These are phyloP conservation scores for Acrocera orbiculus DNA, from an alignment of 2,888 invertebrate genomes.

Conservation along the genomic window DNA sequence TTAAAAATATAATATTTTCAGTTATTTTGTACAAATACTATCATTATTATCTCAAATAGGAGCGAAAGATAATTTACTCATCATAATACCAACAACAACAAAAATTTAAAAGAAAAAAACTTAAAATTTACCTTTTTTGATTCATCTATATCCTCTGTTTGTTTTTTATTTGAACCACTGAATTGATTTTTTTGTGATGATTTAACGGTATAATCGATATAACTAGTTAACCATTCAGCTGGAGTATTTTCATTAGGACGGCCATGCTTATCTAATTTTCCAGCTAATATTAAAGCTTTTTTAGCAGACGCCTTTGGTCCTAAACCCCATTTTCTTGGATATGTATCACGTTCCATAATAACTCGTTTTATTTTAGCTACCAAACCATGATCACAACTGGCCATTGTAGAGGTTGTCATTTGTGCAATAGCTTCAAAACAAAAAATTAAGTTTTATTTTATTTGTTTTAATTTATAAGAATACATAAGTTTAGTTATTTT, in stretches of 20 bases:
- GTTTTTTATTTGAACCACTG: constrained; percentile 12
- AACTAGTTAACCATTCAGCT: constrained; percentile 65
- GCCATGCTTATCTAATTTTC: constrained; percentile 86
- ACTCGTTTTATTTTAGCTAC: constrained; percentile 96
- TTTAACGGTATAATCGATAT: constrained; percentile 40
- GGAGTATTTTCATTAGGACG: constrained; percentile 96
- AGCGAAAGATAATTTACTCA: too few relatives aligned
- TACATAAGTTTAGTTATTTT: too few relatives aligned
- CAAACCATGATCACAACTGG: constrained; percentile 92
- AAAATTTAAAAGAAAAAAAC: too few relatives aligned
- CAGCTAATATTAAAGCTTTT: constrained; percentile 75
- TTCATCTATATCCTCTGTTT: constrained; percentile 20
- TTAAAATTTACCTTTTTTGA: constrained; percentile 26
- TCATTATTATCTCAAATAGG: neutral
- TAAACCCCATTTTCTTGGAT: constrained; percentile 95
- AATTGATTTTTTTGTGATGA: constrained; percentile 18
- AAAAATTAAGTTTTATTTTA: neutral
- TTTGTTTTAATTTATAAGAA: neutral
- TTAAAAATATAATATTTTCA: neutral
- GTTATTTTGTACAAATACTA: too few relatives aligned
- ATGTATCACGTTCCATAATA: constrained; percentile 98
- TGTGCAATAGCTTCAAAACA: constrained; percentile 57
- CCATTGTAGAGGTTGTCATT: constrained; percentile 97
- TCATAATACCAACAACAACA: too few relatives aligned
- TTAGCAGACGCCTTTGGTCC: constrained; percentile 87